Conservation (phyloP, 2,113 vertebrate genomes). For the Nothobranchius furzeri region DNA sequence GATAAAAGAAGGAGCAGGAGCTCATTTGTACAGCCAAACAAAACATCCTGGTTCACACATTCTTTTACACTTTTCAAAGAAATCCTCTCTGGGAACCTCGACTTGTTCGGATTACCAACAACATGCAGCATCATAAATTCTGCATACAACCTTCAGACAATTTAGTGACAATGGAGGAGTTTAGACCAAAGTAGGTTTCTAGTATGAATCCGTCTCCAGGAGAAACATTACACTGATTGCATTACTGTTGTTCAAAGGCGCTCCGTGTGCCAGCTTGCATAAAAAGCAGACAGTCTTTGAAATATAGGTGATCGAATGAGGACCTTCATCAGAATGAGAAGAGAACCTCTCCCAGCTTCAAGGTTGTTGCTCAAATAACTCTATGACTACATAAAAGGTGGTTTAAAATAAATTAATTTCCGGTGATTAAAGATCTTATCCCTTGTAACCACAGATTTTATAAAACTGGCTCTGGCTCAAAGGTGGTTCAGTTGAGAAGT, state of each 20-base stretch:
- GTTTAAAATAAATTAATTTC: no score
- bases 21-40: background rate
- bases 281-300: background rate
- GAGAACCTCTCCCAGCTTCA: no score
- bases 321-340: no score
- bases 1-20: background rate
- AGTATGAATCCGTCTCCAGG: no score
- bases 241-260: background rate
- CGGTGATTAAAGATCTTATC: no score
- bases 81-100: background rate
- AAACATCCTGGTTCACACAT: background rate
- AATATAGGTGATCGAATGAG: background rate
- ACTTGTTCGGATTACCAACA: slow-evolving; percentile 7
- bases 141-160: slow-evolving; percentile 1
- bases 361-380: no score
- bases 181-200: background rate
- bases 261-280: background rate
- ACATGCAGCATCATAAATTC: background rate
- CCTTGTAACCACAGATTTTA: no score
- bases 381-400: no score
- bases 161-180: slow-evolving; percentile 9
- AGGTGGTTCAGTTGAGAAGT: background rate
- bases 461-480: no score
- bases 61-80: slow-evolving; percentile 3
- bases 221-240: background rate